Conservation (phyloP, 2,797 vertebrate genomes). For the Microhierax caerulescens region DNA sequence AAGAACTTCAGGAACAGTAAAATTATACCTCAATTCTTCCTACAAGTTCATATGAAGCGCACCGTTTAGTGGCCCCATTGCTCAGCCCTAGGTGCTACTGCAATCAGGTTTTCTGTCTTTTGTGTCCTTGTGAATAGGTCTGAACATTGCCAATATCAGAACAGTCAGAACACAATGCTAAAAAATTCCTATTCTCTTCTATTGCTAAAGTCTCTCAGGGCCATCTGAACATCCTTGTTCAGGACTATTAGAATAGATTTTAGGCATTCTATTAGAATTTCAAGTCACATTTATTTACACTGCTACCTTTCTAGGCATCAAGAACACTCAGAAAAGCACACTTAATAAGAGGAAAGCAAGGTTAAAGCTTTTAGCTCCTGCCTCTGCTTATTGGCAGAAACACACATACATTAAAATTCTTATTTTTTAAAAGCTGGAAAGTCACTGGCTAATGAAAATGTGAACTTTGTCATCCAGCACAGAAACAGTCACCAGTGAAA, state of each 20-base stretch:
- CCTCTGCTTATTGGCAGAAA: background rate
- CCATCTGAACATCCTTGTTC: background rate
- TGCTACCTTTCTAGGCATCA: background rate
- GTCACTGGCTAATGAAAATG: background rate
- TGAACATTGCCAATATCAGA: background rate
- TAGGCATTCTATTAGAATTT: background rate
- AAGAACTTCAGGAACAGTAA: background rate
- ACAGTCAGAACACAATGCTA: slow-evolving; percentile 2
- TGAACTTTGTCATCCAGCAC: background rate
- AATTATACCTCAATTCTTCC: background rate
- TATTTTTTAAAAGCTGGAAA: background rate
- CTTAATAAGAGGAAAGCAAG: slow-evolving; percentile 2
- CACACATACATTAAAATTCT: background rate
- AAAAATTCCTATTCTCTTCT: background rate
- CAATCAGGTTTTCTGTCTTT: slow-evolving; percentile 40
- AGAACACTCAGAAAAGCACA: background rate
- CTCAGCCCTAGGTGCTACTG: background rate
- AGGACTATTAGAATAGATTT: background rate
- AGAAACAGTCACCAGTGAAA: background rate
- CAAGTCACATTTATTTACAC: background rate
- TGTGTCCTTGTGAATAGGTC: slow-evolving; percentile 25
- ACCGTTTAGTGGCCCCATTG: background rate
- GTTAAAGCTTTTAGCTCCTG: background rate
- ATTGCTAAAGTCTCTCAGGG: background rate
- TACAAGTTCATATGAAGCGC: background rate